A percentile compares a stretch with the other conserved stretches of the same genome.
Evolutionary conservation across 1,140 invertebrate genomes (phyloP).

Genomic region (Macrobrachium rosenbergii): DNA sequence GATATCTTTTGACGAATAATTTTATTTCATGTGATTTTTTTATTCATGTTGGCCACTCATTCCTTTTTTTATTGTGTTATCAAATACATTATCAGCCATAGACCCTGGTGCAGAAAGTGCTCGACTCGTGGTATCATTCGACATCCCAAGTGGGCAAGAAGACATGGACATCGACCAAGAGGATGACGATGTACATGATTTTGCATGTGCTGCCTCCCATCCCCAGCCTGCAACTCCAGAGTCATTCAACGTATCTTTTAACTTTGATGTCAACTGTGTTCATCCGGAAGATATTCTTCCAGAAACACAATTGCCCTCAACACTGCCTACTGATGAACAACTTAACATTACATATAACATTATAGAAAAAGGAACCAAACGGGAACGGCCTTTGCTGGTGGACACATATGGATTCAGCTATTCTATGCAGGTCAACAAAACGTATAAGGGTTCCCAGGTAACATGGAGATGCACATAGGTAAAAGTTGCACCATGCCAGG

Average conservation of each 20-base stretch:
- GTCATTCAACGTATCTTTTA: slow-evolving; percentile 7
- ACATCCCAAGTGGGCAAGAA: neutral
- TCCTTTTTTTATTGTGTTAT: neutral
- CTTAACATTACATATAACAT: slow-evolving; percentile 14
- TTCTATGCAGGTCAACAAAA: slow-evolving; percentile 29
- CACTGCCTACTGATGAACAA: slow-evolving; percentile 26
- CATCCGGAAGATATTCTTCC: slow-evolving; percentile 34
- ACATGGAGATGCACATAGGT: slow-evolving; percentile 28
- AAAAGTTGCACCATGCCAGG: slow-evolving; percentile 10
- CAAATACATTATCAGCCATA: slow-evolving; percentile 9
- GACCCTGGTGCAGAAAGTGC: slow-evolving; percentile 33
- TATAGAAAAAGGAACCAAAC: slow-evolving; percentile 34
- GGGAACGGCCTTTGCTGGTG: slow-evolving; percentile 6
- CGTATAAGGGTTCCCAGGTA: slow-evolving; percentile 29
- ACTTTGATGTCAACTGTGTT: slow-evolving; percentile 20
- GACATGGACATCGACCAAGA: slow-evolving; percentile 28
- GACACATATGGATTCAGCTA: slow-evolving; percentile 25
- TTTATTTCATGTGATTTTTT: too few relatives aligned
- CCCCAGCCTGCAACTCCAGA: slow-evolving; percentile 18
- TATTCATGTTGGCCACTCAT: too few relatives aligned
- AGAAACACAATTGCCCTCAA: slow-evolving; percentile 19
- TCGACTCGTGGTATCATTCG: slow-evolving; percentile 3
- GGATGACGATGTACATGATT: neutral
- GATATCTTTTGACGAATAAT: too few relatives aligned
- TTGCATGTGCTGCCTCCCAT: slow-evolving; percentile 29